Percentiles rank a stretch among this genome's conserved stretches.
These are phyloP conservation scores for Atrichornis clamosus DNA, from an alignment of 2,113 vertebrate genomes.

Conservation along the genomic window DNA sequence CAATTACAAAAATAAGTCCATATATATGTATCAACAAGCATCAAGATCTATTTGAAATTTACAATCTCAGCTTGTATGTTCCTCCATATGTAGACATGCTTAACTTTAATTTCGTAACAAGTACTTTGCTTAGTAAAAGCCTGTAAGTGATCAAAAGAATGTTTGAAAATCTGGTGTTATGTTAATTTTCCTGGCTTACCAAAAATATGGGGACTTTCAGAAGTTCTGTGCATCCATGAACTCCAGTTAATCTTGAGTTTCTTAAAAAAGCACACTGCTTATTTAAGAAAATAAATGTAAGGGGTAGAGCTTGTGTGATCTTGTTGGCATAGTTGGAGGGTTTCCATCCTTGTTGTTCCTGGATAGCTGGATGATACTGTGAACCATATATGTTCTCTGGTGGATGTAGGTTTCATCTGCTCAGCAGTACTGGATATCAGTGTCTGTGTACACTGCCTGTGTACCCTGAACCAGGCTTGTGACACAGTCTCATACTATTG, in stretches of 20 bases:
- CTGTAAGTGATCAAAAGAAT: background rate
- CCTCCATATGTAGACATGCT: background rate
- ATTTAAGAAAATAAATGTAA: background rate
- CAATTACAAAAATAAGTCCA: background rate
- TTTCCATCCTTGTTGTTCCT: background rate
- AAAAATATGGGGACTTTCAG: background rate
- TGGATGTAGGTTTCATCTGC: background rate
- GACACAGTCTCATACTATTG: background rate
- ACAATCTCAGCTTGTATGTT: background rate
- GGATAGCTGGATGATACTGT: background rate
- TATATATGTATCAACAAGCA: background rate
- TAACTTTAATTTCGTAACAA: background rate
- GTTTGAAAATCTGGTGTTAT: background rate
- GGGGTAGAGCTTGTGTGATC: background rate
- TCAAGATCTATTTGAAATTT: background rate
- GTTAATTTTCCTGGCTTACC: background rate
- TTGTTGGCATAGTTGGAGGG: background rate
- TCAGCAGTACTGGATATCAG: background rate
- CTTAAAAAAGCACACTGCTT: background rate
- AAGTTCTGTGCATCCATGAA: background rate
- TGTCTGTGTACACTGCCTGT: too few relatives aligned
- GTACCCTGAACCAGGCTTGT: background rate
- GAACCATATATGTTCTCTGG: background rate
- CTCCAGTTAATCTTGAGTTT: background rate
- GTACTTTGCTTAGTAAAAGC: background rate